These are phyloP conservation scores for Dunckerocampus dactyliophorus DNA, from an alignment of 2,113 vertebrate genomes.

Conservation along the genomic window DNA sequence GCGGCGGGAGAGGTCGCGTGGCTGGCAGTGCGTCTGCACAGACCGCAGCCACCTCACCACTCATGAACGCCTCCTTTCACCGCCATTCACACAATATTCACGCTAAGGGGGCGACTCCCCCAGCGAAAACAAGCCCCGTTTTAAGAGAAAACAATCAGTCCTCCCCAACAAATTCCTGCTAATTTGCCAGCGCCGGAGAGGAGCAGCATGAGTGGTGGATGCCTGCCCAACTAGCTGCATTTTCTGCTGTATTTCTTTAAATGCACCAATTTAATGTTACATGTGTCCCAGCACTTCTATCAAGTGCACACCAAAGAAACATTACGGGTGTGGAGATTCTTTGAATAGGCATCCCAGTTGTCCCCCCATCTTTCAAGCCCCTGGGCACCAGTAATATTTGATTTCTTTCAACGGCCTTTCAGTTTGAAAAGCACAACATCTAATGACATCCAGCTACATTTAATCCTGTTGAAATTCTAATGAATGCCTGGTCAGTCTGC, in stretches of 20 bases:
- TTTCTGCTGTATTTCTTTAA: slow-evolving; percentile 9
- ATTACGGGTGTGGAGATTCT: slow-evolving; percentile 54
- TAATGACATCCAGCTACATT: too few relatives aligned
- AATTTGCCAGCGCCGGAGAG: slow-evolving; percentile 46
- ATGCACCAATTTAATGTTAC: slow-evolving; percentile 31
- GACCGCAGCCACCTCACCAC: slow-evolving; percentile 57
- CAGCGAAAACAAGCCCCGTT: slow-evolving; percentile 64
- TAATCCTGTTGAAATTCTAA: too few relatives aligned
- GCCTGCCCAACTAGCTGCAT: slow-evolving; percentile 47
- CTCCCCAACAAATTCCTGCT: slow-evolving; percentile 59
- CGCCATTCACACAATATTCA: slow-evolving; percentile 56
- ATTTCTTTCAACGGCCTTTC: too few relatives aligned
- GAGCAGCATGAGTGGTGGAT: slow-evolving; percentile 42
- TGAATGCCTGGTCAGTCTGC: slow-evolving; percentile 40
- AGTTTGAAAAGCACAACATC: too few relatives aligned
- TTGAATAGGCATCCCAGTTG: slow-evolving; percentile 36
- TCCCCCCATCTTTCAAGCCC: too few relatives aligned
- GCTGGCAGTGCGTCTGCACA: slow-evolving; percentile 49
- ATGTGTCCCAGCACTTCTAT: slow-evolving; percentile 49
- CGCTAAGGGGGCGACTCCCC: slow-evolving; percentile 45
- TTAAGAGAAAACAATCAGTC: slow-evolving; percentile 71
- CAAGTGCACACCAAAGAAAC: slow-evolving; percentile 52
- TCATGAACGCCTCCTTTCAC: slow-evolving; percentile 71
- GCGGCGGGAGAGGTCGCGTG: slow-evolving; percentile 49
- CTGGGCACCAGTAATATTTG: not conserved